Base-by-base conservation (phyloP, 2,888 invertebrate species). In the Chorisops tibialis region DNA sequence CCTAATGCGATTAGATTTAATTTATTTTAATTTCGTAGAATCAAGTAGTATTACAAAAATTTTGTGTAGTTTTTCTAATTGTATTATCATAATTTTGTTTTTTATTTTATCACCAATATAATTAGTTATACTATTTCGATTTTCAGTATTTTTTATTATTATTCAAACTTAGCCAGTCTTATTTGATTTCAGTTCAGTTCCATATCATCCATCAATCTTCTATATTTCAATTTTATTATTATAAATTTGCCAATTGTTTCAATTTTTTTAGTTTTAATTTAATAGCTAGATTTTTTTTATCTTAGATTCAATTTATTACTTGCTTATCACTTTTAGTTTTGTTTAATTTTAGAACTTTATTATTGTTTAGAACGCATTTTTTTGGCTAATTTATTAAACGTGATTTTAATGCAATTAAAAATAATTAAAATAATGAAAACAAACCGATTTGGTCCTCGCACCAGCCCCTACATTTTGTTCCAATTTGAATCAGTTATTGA, bases 391-490 rank as follows among this genome's bases (percentile, higher is more conserved):
- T 30, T 30, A 30, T 30, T 30, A 11, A 41, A 41, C n/a, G 16
- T 41, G 41, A 1, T 41, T 41, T 41, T 39, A 11, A 11, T 30
- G n/a, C n/a, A n/a, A n/a, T n/a, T n/a, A 37, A 9, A 37, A 37
- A 37, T 41, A 1, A n/a, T 16, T 11, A 6, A 41, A 41, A 16
- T 14, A 30, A 21, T 14, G 19, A 47, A n/a, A 47, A 47, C 47
- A 47, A 19, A 19, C 70, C 71, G 71, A 71, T 70, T 30, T 76
- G 76, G 76, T 75, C 76, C 76, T 75, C 76, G 74, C 73, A 77
- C 76, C 76, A 75, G 75, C 75, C 69, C 66, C 66, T 65, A 19
- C 12, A 18, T 47, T 19, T 19, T 18, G n/a, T 47, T 47, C 19
- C n/a, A n/a, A n/a, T n/a, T n/a, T n/a, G n/a, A n/a, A n/a, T n/a